Base-by-base conservation (phyloP, 2,888 invertebrate species). In the Cosmorhoe ocellata region DNA sequence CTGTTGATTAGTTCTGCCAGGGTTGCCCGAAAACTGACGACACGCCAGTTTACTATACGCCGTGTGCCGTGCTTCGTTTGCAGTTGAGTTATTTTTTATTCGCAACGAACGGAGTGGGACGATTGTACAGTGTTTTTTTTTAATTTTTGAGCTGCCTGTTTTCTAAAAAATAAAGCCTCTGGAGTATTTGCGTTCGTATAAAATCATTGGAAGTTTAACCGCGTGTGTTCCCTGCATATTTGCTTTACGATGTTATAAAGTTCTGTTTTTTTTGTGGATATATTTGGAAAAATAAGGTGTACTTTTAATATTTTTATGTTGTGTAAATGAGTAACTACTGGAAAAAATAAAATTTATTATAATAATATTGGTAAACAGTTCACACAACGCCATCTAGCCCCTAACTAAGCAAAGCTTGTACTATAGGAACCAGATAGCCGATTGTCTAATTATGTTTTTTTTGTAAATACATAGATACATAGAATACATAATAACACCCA, bases 1-100 rank as follows among this genome's bases (percentile, higher is more conserved):
- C 63, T 64, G 72, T 71, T 74, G 71, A 74, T 74, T 74, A 72
- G 74, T 71, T 74, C 66, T 61, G 59, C 59, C 55, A 56, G 57
- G 59, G 52, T 37, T 44, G 46, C 51, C 43, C 48, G 59, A 61
- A 24, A 64, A 61, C 58, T 57, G 58, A 58, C 51, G 51, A 27
- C 24, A 5, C 30, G 12, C 12, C 27, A 26, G 18, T 18, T 34
- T 12, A 18, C 41, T 13, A 42, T 9, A 11, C 14, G 37, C 40
- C 30, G 24, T 39, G 28, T 28, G 24, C 32, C 26, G 24, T 14
- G 39, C 46, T 59, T 52, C 51, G 43, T 48, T 49, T 45, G 55
- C 41, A 38, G 36, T 22, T 12, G 26, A 42, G 54, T 45, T 49
- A 53, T 58, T 55, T 57, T 61, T 55, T 50, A 48, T 54, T 54